Evolutionary conservation across 2,797 vertebrate species (phyloP).

Genomic region (Pseudochirops cupreus): DNA sequence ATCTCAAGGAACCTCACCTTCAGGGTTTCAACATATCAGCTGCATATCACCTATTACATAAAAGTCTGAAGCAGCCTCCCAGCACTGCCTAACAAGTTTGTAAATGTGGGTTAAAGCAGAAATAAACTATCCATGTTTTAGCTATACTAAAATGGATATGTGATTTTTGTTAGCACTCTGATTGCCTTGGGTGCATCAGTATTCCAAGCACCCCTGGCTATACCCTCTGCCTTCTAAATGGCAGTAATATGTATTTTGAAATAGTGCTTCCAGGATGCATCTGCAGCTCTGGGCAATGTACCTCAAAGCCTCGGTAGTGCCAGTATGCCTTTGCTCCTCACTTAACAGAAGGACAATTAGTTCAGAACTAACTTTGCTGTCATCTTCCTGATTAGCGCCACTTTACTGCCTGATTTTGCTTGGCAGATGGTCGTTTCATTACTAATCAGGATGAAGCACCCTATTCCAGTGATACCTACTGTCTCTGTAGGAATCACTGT

Average conservation of each 20-base stretch:
- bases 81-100: conserved; percentile 46
- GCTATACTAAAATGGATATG: not conserved
- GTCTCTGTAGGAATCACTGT: conserved; percentile 39
- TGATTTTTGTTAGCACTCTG: not conserved
- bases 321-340: conserved; percentile 21
- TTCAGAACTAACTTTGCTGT: conserved; percentile 69
- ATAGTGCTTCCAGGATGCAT: not conserved
- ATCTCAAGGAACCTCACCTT: conserved; percentile 31
- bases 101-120: conserved; percentile 59
- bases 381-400: conserved; percentile 57
- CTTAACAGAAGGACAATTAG: conserved; percentile 46
- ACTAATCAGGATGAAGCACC: conserved; percentile 57
- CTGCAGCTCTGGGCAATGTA: conserved; percentile 38
- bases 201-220: conserved; percentile 1
- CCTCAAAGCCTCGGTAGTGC: conserved; percentile 33
- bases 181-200: conserved; percentile 24
- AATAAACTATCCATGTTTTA: conserved; percentile 17
- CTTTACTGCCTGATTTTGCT: conserved; percentile 60
- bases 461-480: conserved; percentile 9
- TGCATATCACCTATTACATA: conserved; percentile 61
- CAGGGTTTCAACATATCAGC: conserved; percentile 45
- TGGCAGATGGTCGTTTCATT: conserved; percentile 63
- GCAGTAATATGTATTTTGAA: conserved; percentile 4
- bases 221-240: conserved; percentile 6
- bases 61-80: conserved; percentile 69